phyloP scores from a whole-genome alignment of 2,888 invertebrate species.

The Temnothorax ravouxi region DNA sequence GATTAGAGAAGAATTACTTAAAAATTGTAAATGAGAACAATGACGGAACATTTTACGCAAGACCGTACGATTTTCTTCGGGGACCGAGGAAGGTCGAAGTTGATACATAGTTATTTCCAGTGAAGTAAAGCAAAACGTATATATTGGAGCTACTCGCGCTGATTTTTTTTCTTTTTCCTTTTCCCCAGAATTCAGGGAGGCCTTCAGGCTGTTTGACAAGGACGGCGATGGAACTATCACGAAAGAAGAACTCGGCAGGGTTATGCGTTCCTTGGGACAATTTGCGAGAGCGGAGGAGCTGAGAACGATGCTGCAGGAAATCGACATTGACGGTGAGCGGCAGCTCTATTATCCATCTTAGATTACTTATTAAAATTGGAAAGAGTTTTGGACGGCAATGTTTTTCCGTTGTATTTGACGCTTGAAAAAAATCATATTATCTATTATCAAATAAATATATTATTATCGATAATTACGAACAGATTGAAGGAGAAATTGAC shows the following conservation, averaged over 20 bases:
- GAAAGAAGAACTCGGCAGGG: conserved; percentile 94
- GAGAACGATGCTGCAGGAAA: conserved; percentile 94
- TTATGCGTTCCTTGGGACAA: conserved; percentile 95
- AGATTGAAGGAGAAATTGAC: neutral
- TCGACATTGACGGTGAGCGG: conserved; percentile 91
- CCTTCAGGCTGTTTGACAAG: conserved; percentile 95
- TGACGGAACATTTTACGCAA: neutral
- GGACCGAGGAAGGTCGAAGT: neutral
- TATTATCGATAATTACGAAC: neutral
- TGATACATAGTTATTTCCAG: conserved; percentile 30
- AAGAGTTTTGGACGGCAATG: neutral
- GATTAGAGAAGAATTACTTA: neutral
- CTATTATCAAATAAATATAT: neutral
- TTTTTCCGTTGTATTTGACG: neutral
- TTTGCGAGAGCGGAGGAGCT: conserved; percentile 95
- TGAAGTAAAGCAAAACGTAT: conserved; percentile 4
- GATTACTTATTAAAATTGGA: conserved; percentile 1
- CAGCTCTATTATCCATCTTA: conserved; percentile 35
- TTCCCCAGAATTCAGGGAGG: conserved; percentile 92
- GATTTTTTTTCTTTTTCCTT: conserved; percentile 67
- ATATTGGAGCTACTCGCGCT: neutral
- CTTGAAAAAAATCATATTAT: neutral
- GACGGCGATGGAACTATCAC: conserved; percentile 96
- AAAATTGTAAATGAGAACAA: conserved; percentile 7
- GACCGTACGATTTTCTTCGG: neutral